Evolutionary conservation across 2,797 vertebrate genomes (phyloP).

Genomic region (Bradypus variegatus): DNA sequence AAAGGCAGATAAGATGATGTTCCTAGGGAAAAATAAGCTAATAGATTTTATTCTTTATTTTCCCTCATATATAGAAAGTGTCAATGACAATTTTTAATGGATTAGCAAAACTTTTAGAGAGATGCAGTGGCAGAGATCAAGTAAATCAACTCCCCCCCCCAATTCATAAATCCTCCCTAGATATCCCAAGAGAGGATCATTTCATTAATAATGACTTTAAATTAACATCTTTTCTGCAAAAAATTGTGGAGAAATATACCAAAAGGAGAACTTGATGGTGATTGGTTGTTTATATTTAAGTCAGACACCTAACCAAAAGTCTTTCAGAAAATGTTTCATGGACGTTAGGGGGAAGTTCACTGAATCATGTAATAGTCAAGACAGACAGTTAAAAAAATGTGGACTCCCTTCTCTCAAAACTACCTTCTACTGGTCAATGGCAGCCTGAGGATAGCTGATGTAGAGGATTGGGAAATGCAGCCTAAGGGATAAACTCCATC

Average conservation of each 20-base stretch:
- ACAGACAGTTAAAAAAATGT: neutral
- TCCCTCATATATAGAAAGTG: neutral
- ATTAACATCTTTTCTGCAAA: neutral
- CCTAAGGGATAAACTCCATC: neutral
- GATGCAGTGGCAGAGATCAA: neutral
- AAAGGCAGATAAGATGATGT: neutral
- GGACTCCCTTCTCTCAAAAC: neutral
- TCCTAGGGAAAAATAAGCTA: neutral
- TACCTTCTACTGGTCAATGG: neutral
- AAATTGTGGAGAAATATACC: neutral
- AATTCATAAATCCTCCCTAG: constrained; percentile 7
- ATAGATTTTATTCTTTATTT: neutral
- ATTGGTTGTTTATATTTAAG: neutral
- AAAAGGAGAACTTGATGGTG: neutral
- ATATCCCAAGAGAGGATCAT: neutral
- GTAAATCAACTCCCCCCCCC: neutral
- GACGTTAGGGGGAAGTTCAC: neutral
- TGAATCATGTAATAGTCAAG: neutral
- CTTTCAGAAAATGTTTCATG: neutral
- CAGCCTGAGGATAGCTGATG: neutral
- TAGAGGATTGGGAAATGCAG: neutral
- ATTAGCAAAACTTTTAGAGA: neutral
- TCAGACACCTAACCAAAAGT: neutral
- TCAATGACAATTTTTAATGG: neutral
- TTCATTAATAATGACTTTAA: neutral